A percentile compares a stretch with the other conserved stretches of the same genome.
Conservation (phyloP, 2,113 vertebrate genomes). For the Sceloporus tristichus region DNA sequence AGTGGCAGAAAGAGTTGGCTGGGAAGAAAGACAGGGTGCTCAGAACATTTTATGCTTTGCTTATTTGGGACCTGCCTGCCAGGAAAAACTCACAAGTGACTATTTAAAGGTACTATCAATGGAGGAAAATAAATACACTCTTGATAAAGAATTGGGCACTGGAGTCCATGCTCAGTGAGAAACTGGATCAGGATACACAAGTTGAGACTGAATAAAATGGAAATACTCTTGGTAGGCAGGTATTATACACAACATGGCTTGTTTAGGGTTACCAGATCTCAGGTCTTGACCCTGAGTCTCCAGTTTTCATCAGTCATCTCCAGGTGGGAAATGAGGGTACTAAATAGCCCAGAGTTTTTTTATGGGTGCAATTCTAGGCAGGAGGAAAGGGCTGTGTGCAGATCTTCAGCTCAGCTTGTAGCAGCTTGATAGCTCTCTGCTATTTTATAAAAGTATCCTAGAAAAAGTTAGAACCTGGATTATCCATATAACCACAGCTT, state of each 20-base stretch:
- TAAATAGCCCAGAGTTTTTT: no score
- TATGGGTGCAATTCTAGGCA: no score
- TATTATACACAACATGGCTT: no score
- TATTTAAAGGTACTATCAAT: background rate
- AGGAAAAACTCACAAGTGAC: background rate
- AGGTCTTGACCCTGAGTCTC: no score
- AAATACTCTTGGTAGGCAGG: background rate
- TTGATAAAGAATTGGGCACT: background rate
- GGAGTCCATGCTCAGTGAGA: background rate
- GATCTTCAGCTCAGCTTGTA: no score
- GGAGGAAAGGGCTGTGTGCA: no score
- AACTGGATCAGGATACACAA: background rate
- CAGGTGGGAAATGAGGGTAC: no score
- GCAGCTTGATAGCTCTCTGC: no score
- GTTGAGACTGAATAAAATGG: background rate
- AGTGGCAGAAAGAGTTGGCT: background rate
- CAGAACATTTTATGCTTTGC: background rate
- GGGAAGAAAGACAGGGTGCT: background rate
- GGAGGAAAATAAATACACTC: background rate
- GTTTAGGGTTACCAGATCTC: no score
- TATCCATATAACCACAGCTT: background rate
- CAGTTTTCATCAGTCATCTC: no score
- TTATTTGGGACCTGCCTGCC: background rate
- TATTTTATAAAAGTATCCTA: no score
- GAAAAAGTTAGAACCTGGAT: background rate